Percentiles rank a stretch among this genome's conserved stretches.
Conservation (phyloP, 2,888 invertebrate genomes). For the Drosophila neutralis region DNA sequence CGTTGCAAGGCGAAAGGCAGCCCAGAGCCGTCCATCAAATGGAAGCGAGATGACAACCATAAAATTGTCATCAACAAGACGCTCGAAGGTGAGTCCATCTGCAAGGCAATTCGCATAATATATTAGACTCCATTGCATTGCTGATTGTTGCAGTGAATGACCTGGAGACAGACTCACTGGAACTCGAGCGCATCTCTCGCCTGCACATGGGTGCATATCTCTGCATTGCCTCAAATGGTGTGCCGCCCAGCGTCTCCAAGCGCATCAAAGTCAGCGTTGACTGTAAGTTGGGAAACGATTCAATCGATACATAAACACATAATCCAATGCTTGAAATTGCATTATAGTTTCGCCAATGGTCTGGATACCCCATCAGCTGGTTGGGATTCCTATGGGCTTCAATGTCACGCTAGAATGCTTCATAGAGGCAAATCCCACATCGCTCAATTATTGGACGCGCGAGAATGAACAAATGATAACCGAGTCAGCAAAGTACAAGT, state of each 20-base stretch:
- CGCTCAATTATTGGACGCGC: slow-evolving; percentile 95
- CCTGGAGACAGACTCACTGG: slow-evolving; percentile 93
- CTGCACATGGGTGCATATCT: slow-evolving; percentile 96
- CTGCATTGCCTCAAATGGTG: slow-evolving; percentile 93
- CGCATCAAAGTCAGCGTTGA: slow-evolving; percentile 97
- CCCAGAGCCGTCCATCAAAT: slow-evolving; percentile 94
- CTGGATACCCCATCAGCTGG: slow-evolving; percentile 95
- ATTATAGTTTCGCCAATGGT: slow-evolving; percentile 94
- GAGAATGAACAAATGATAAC: slow-evolving; percentile 96
- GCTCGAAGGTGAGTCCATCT: slow-evolving; percentile 87
- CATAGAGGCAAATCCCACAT: slow-evolving; percentile 95
- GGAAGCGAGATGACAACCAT: slow-evolving; percentile 95
- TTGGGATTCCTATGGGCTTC: slow-evolving; percentile 93
- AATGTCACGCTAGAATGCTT: slow-evolving; percentile 94
- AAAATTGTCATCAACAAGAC: slow-evolving; percentile 95
- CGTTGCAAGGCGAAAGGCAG: slow-evolving; percentile 95
- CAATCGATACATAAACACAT: not conserved
- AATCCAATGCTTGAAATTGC: not conserved
- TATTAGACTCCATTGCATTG: slow-evolving; percentile 14
- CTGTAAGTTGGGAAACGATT: slow-evolving; percentile 89
- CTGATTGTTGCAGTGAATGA: slow-evolving; percentile 88
- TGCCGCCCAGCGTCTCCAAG: slow-evolving; percentile 95
- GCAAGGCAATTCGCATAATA: slow-evolving; percentile 8
- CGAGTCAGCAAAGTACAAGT: slow-evolving; percentile 92
- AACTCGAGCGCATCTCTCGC: slow-evolving; percentile 93